These are phyloP conservation scores for Fratercula arctica DNA, from an alignment of 2,797 vertebrate species.

Conservation along the genomic window DNA sequence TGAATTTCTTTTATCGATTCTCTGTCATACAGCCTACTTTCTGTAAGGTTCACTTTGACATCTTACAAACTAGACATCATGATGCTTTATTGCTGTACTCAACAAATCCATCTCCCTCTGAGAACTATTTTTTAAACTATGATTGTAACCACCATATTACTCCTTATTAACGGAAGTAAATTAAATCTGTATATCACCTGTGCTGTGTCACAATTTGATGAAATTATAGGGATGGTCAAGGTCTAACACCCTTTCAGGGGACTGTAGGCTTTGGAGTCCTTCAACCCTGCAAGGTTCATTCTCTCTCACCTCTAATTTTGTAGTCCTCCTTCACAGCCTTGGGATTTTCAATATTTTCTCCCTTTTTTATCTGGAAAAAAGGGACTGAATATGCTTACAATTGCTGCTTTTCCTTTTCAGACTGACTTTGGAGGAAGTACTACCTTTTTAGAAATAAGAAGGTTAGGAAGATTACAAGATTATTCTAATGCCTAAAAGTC, in stretches of 20 bases:
- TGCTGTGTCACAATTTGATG: neutral
- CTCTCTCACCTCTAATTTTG: neutral
- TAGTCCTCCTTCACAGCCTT: neutral
- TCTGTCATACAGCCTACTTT: constrained; percentile 15
- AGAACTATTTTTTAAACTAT: neutral
- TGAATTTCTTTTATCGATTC: constrained; percentile 37
- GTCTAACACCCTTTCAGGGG: neutral
- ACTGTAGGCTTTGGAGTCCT: neutral
- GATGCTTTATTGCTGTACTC: neutral
- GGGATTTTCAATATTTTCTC: neutral
- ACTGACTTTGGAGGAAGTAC: neutral
- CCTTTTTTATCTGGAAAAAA: neutral
- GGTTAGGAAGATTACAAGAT: neutral
- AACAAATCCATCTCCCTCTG: neutral
- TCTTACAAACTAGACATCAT: constrained; percentile 15
- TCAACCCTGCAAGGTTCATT: accelerated
- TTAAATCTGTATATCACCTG: neutral
- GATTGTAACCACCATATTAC: neutral
- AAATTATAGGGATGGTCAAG: neutral
- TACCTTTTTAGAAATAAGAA: neutral
- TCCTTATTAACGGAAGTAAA: constrained; percentile 13
- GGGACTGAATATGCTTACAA: neutral
- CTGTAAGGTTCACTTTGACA: constrained; percentile 18
- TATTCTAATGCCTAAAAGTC: neutral
- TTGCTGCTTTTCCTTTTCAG: neutral